Conservation (phyloP, 1,140 invertebrate species). For the Caenorhabditis latens region DNA sequence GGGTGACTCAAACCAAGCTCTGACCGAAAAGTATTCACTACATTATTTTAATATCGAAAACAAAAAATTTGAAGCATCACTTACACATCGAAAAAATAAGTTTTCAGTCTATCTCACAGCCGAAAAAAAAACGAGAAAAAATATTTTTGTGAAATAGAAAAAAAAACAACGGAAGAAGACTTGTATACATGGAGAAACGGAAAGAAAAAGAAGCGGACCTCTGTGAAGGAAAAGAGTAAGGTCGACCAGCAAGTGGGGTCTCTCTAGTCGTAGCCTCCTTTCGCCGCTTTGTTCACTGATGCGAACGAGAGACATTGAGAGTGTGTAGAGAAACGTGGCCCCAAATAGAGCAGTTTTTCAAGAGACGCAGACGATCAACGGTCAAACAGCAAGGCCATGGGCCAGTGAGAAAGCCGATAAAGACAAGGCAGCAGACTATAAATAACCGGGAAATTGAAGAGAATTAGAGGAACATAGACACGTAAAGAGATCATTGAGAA, state of each 20-base stretch:
- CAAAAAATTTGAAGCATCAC: too few relatives aligned
- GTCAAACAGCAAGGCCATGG: conserved; percentile 45
- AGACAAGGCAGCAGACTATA: conserved; percentile 29
- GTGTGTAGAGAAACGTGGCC: not conserved
- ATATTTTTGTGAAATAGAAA: not conserved
- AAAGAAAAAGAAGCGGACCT: conserved; percentile 1
- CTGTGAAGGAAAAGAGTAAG: conserved; percentile 7
- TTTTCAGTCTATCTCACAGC: too few relatives aligned
- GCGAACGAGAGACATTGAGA: conserved; percentile 23
- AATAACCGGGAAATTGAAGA: not conserved
- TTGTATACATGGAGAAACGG: not conserved
- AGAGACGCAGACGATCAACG: conserved; percentile 43
- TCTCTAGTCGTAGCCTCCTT: conserved; percentile 38
- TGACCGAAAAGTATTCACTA: too few relatives aligned
- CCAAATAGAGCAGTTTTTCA: too few relatives aligned
- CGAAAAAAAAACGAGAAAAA: not conserved
- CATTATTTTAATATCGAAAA: too few relatives aligned
- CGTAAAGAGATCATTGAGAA: conserved; percentile 8
- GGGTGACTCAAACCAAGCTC: too few relatives aligned
- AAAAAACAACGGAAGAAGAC: not conserved
- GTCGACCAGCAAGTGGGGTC: conserved; percentile 19
- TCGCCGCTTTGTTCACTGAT: conserved; percentile 32
- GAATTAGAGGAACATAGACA: not conserved
- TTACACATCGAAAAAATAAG: too few relatives aligned
- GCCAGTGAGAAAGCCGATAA: not conserved